Evolutionary conservation across 2,797 vertebrate genomes (phyloP).

Genomic region (Amblyraja radiata): DNA sequence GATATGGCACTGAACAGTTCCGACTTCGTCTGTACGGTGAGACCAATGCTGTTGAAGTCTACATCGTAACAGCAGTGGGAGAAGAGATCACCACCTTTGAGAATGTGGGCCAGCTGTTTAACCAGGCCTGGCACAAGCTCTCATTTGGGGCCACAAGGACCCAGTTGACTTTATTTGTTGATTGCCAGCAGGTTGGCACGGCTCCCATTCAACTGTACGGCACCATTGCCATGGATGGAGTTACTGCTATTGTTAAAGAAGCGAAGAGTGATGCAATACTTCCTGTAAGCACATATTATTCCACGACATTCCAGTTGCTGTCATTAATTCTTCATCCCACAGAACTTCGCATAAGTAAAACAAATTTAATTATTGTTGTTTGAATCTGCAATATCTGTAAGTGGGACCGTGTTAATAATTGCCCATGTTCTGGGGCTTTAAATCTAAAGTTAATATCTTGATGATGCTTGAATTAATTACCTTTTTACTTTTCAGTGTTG

Average conservation of each 20-base stretch:
- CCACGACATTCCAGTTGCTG: background rate
- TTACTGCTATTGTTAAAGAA: background rate
- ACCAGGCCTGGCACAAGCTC: slow-evolving; percentile 40
- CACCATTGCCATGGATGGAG: slow-evolving; percentile 39
- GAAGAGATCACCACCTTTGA: slow-evolving; percentile 36
- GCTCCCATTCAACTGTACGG: slow-evolving; percentile 15
- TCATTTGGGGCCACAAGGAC: slow-evolving; percentile 30
- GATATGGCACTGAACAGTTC: slow-evolving; percentile 34
- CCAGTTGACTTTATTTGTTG: slow-evolving; percentile 31
- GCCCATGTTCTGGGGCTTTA: background rate
- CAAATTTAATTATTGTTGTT: background rate
- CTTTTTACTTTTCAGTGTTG: background rate
- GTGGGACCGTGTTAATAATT: background rate
- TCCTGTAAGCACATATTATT: slow-evolving; percentile 18
- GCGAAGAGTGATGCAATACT: background rate
- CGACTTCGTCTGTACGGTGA: slow-evolving; percentile 38
- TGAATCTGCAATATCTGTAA: background rate
- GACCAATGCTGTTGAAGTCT: slow-evolving; percentile 27
- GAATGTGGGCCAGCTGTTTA: slow-evolving; percentile 30
- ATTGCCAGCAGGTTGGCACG: slow-evolving; percentile 43
- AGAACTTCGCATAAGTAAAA: background rate
- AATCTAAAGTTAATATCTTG: background rate
- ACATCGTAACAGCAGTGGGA: background rate
- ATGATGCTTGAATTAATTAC: background rate
- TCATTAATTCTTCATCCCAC: background rate